Evolutionary conservation across 2,888 invertebrate species (phyloP), one percentile per base, ranked within the genome.

Genomic region (Trichogramma evanescens): DNA sequence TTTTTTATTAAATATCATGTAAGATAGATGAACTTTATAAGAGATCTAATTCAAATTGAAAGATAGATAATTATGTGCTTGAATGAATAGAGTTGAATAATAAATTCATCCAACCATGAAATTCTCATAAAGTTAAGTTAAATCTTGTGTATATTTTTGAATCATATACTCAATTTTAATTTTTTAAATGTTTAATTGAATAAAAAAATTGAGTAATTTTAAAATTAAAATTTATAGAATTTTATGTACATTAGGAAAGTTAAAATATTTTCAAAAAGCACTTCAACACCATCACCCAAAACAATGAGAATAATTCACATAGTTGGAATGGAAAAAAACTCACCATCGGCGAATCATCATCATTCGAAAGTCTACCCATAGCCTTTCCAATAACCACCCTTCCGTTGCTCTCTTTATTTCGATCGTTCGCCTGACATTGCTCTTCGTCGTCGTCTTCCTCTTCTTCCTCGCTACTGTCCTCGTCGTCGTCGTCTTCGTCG

Each of bases 331-430:
- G 8, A 46, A 7, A 48, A 5, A 52, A 43, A 74, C 80, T 80
- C 78, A 85, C 85, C 82, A 84, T 79, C 26, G 85, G 85, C 38
- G 84, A 84, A 68, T 83, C 82, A 70, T 84, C 84, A 7, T 69
- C 72, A 26, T 82, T 80, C 78, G 70, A 82, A 80, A 74, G 82
- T 79, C 69, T 54, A 10, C 68, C 64, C 57, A 71, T 69, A 26
- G 76, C 78, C 64, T 69, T 58, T 54, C 66, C 62, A 63, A 62
- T 1, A 40, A 59, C 53, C 38, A 42, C 56, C 10, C 6, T 50
- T 26, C 50, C 50, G 1, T 5, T 6, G 50, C 50, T 13, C 8
- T 13, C 13, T 9, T 13, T 5, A 26, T 50, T 9, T 9, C 38
- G 26, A 6, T 53, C 53, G 43, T 43, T 13, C 5, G 26, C 50